Evolutionary conservation across 30 jellyfish, hydroid and myxozoan genomes (phyloP).

Genomic region (Aurelia coerulea): DNA sequence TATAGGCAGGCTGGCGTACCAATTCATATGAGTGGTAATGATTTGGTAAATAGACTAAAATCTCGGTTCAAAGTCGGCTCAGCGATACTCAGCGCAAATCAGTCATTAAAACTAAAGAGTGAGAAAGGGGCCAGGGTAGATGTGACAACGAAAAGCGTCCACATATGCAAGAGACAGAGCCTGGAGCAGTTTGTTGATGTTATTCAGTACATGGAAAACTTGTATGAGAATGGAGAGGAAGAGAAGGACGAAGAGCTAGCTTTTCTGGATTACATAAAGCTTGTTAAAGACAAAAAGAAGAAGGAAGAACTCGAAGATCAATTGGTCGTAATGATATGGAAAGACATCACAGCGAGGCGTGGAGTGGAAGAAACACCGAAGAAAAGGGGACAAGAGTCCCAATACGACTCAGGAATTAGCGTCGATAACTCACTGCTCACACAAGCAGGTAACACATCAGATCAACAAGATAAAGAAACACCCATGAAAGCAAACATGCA

Average conservation of each 20-base stretch:
- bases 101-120: not conserved
- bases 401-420: not conserved
- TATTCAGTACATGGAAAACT: not conserved
- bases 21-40: not conserved
- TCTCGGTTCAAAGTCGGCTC: not conserved
- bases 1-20: not conserved
- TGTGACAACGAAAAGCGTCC: not conserved
- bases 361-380: not conserved
- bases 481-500: too few relatives aligned
- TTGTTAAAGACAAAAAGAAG: not conserved
- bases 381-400: not conserved
- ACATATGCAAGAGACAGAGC: not conserved
- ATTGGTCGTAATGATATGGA: not conserved
- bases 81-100: not conserved
- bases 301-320: not conserved
- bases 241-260: not conserved
- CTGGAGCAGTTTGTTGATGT: not conserved
- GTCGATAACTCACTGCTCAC: too few relatives aligned
- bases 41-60: not conserved
- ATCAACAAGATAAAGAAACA: not conserved
- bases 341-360: not conserved
- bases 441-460: too few relatives aligned
- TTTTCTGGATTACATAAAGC: not conserved
- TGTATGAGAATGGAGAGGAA: not conserved
- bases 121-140: not conserved